These are phyloP conservation scores for Dolichomitus sp. DNA, from an alignment of 2,888 invertebrate species.

Conservation along the genomic window DNA sequence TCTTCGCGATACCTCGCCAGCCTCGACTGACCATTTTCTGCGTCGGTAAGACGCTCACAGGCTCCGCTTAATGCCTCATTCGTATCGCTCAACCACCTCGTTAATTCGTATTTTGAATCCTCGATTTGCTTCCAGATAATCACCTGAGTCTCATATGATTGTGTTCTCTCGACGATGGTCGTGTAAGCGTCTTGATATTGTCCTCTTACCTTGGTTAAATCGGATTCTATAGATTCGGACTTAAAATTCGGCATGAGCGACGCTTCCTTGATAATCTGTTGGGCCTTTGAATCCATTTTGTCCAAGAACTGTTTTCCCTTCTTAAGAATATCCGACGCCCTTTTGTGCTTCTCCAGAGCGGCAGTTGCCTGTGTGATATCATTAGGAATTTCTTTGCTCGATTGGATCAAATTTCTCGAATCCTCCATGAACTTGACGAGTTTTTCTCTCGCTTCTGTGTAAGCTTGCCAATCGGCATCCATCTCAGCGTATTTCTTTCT, in stretches of 20 bases:
- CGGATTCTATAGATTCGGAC: constrained; percentile 87
- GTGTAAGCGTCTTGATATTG: constrained; percentile 92
- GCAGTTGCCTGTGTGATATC: constrained; percentile 92
- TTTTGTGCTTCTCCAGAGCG: constrained; percentile 92
- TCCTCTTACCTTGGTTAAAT: constrained; percentile 89
- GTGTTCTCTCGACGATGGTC: constrained; percentile 91
- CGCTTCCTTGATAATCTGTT: constrained; percentile 90
- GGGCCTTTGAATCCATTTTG: constrained; percentile 92
- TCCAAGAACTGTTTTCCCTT: constrained; percentile 92
- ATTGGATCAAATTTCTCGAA: constrained; percentile 90
- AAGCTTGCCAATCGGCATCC: constrained; percentile 91
- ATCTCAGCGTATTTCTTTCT: constrained; percentile 92
- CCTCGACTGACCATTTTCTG: constrained; percentile 92
- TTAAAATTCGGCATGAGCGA: constrained; percentile 91
- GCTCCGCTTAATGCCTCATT: constrained; percentile 92
- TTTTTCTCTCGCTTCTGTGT: constrained; percentile 91
- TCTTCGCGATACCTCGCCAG: constrained; percentile 95
- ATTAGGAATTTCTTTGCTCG: constrained; percentile 90
- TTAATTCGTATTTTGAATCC: constrained; percentile 93
- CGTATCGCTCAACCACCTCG: constrained; percentile 94
- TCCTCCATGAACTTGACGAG: constrained; percentile 91
- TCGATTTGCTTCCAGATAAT: constrained; percentile 98
- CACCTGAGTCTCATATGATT: constrained; percentile 94
- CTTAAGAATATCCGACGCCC: constrained; percentile 91
- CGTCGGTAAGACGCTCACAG: constrained; percentile 92